Base-by-base conservation (phyloP, 2,888 invertebrate species). In the Coelopa pilipes region DNA sequence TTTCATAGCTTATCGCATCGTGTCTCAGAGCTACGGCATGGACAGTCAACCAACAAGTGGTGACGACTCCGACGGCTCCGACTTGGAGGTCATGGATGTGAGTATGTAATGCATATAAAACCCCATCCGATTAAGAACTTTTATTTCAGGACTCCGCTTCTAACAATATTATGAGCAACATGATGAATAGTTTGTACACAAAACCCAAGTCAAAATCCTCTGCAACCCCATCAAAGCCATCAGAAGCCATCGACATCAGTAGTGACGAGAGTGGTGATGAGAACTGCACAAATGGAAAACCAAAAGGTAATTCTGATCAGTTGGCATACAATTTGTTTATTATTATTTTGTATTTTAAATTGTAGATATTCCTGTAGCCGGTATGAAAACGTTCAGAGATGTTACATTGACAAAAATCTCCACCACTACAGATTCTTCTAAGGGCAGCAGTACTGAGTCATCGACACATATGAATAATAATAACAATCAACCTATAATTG, bases 201-300 rank as follows among this genome's bases (percentile, higher is more conserved):
- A 88, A 86, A 67, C 78, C 83, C 4, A 79, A 81, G 66, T 3
- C 72, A 11, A 66, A 74, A 65, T 69, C 45, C 19, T 50, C 76
- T 24, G 17, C 21, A 67, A 19, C 71, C 12, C 77, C 80, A 21
- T 66, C 77, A 3, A 77, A 69, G 24, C 74, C 76, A 34, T 77
- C 70, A 80, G 94, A 94, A 84, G 86, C 94, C 70, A 92, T 95
- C 80, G 94, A 94, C 82, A 94, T 94, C 78, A 94, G 93, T 82
- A 94, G 93, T 83, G 93, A 93, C 80, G 89, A 92, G 63, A 91
- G 91, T 78, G 91, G 90, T 73, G 89, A 90, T 75, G 84, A 90
- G 73, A 53, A 46, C 47, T 46, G 89, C 88, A 82, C 89, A 87
- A 84, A 89, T 89, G 89, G 89, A 87, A 81, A 89, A 17, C 7